Conservation (phyloP, 2,888 invertebrate genomes). For the Trachelus stipa region DNA sequence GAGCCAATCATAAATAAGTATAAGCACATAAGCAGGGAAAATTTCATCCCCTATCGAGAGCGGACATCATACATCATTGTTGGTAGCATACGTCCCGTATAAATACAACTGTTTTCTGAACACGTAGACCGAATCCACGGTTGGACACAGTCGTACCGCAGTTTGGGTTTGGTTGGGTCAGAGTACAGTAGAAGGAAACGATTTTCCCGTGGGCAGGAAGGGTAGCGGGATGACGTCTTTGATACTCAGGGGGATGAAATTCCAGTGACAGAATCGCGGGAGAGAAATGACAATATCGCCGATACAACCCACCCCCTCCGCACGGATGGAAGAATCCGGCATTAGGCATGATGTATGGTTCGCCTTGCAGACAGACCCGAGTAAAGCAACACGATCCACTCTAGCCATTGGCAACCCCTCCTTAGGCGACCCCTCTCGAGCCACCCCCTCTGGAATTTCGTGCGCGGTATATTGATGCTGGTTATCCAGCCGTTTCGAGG, state of each 20-base stretch:
- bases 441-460: constrained; percentile 50
- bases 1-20: constrained; percentile 27
- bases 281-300: constrained; percentile 9
- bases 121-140: too few species aligned
- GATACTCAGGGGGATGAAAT: constrained; percentile 12
- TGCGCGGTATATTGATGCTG: constrained; percentile 64
- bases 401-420: constrained; percentile 8
- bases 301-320: constrained; percentile 10
- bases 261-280: background rate
- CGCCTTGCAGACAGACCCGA: constrained; percentile 54
- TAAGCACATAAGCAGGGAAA: constrained; percentile 25
- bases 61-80: background rate
- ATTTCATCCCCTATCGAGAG: background rate
- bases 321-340: constrained; percentile 47
- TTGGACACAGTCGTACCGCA: too few species aligned
- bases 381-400: constrained; percentile 52
- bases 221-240: background rate
- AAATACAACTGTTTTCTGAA: constrained; percentile 5
- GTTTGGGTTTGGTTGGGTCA: background rate
- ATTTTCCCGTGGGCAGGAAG: constrained; percentile 4
- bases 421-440: constrained; percentile 26
- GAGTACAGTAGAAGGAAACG: background rate
- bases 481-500: constrained; percentile 33
- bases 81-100: constrained; percentile 2
- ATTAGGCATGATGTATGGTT: constrained; percentile 63